These are phyloP conservation scores for Dendrolimus punctatus DNA, from an alignment of 1,140 invertebrate species.

Conservation along the genomic window DNA sequence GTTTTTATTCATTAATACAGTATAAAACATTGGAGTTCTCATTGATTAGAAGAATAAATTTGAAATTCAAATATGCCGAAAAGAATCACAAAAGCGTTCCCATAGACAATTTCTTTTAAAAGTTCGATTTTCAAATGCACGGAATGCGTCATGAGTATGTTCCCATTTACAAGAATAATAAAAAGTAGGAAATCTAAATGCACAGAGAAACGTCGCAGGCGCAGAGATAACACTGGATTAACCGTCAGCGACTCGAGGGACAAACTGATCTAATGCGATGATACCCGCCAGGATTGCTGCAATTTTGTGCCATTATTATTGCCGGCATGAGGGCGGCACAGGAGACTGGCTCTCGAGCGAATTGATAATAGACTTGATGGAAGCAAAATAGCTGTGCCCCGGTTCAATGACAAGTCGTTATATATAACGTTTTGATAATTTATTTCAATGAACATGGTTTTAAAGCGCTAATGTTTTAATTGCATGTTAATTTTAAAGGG, in stretches of 20 bases:
- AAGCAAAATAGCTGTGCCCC: constrained; percentile 14
- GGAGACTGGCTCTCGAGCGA: constrained; percentile 53
- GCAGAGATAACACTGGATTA: constrained; percentile 42
- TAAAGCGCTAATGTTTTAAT: no score
- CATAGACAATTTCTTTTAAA: not conserved
- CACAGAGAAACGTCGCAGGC: constrained; percentile 26
- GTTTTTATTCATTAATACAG: no score
- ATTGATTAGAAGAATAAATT: no score
- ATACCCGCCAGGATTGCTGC: constrained; percentile 53
- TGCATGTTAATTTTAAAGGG: no score
- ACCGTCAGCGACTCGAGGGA: constrained; percentile 25
- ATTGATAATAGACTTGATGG: constrained; percentile 38
- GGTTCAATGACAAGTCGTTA: constrained; percentile 3
- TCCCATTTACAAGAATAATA: not conserved
- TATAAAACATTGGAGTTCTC: no score
- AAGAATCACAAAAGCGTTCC: not conserved
- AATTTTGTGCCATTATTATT: constrained; percentile 57
- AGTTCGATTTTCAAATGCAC: not conserved
- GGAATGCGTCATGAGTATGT: no score
- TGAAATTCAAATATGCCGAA: not conserved
- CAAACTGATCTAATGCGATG: constrained; percentile 48
- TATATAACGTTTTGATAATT: no score
- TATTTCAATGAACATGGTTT: no score
- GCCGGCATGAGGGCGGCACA: constrained; percentile 50
- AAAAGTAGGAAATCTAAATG: constrained; percentile 1